Percentiles rank a stretch among this genome's conserved stretches.
These are phyloP conservation scores for Xylocopa sonorina DNA, from an alignment of 1,140 invertebrate species.

Conservation along the genomic window DNA sequence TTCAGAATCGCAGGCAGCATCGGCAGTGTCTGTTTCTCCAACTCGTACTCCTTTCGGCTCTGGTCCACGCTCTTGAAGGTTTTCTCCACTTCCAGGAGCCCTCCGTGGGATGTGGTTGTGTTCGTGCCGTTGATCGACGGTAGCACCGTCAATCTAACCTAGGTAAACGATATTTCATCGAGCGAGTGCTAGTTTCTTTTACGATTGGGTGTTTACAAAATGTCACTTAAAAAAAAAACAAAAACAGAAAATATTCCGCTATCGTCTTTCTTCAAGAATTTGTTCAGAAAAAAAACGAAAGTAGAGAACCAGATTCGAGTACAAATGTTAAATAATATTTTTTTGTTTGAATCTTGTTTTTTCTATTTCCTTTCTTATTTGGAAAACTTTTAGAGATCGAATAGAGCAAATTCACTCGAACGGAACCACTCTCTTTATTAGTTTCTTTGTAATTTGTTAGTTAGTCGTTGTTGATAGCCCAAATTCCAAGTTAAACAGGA, in stretches of 20 bases:
- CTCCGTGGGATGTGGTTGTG: conserved; percentile 88
- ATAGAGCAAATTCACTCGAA: background rate
- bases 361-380: too few species aligned
- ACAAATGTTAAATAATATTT: too few species aligned
- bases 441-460: background rate
- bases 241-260: too few species aligned
- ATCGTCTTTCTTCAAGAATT: too few species aligned
- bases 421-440: too few species aligned
- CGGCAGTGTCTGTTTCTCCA: conserved; percentile 72
- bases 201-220: too few species aligned
- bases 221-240: too few species aligned
- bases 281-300: too few species aligned
- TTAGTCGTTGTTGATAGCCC: background rate
- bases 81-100: conserved; percentile 88
- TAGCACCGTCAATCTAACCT: conserved; percentile 87
- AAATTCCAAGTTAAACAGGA: too few species aligned
- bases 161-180: conserved; percentile 76
- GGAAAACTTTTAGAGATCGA: too few species aligned
- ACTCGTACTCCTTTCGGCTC: conserved; percentile 81
- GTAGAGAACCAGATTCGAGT: too few species aligned
- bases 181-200: conserved; percentile 18
- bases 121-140: conserved; percentile 86
- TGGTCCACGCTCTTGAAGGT: conserved; percentile 87
- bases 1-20: conserved; percentile 62
- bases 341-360: too few species aligned